A percentile compares a stretch with the other conserved stretches of the same genome.
These are phyloP conservation scores for Psephotus haematonotus DNA, from an alignment of 2,113 vertebrate species.

Conservation along the genomic window DNA sequence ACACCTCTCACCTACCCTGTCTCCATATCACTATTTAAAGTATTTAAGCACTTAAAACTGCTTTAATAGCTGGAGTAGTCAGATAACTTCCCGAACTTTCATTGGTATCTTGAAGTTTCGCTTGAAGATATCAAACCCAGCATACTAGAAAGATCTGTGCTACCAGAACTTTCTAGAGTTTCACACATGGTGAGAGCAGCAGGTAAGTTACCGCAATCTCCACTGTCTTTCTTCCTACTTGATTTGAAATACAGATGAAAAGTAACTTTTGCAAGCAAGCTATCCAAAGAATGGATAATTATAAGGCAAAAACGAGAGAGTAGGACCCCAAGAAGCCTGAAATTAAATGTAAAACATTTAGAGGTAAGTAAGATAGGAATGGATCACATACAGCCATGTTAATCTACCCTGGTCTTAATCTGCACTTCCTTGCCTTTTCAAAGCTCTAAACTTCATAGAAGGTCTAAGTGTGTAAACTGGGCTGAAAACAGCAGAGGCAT, in stretches of 20 bases:
- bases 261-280: background rate
- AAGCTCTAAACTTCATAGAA: background rate
- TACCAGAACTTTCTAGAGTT: rapidly evolving
- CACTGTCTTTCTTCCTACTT: background rate
- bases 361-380: background rate
- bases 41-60: background rate
- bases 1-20: too few relatives aligned
- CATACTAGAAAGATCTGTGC: background rate
- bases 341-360: background rate
- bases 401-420: background rate
- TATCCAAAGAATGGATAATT: background rate
- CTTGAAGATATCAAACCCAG: background rate
- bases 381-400: background rate
- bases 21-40: rapidly evolving
- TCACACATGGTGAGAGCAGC: background rate
- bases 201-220: too few relatives aligned
- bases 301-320: background rate
- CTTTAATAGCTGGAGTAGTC: background rate
- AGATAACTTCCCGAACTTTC: background rate
- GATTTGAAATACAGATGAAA: background rate
- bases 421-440: background rate
- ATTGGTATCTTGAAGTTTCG: background rate
- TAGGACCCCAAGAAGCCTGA: background rate
- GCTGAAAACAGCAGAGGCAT: background rate
- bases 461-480: background rate